Percentiles rank a stretch among this genome's conserved stretches.
Conservation (phyloP, 2,888 invertebrate genomes). For the Cataglyphis albicans region DNA sequence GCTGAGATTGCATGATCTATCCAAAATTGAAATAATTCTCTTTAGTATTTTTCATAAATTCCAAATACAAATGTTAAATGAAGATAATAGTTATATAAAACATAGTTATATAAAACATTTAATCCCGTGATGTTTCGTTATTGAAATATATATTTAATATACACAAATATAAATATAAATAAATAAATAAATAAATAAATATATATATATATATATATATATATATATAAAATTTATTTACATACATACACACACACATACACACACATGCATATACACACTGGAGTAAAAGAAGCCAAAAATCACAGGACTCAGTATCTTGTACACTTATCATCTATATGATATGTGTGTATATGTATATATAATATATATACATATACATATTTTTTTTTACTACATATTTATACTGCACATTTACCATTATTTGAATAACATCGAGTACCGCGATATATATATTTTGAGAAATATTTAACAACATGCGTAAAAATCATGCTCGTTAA, state of each 20-base stretch:
- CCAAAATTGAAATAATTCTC: background rate
- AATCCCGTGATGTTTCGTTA: background rate
- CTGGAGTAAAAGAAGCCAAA: too few relatives aligned
- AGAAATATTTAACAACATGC: background rate
- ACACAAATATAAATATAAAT: background rate
- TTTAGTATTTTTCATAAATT: background rate
- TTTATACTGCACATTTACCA: background rate
- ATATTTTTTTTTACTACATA: background rate
- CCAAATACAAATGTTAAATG: background rate
- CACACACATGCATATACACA: too few relatives aligned
- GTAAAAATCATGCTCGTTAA: background rate
- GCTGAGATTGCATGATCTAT: background rate
- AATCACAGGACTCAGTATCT: too few relatives aligned
- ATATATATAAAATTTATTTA: too few relatives aligned
- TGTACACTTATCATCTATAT: too few relatives aligned
- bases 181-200: background rate
- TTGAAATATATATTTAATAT: background rate
- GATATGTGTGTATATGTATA: too few relatives aligned
- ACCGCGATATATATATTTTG: background rate
- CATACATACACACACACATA: too few relatives aligned
- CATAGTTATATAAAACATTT: background rate
- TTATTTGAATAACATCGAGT: conserved; percentile 6
- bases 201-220: background rate
- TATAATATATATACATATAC: background rate
- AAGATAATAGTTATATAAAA: too few relatives aligned